Conservation (phyloP, 1,140 invertebrate genomes). For the Penaeus japonicus region DNA sequence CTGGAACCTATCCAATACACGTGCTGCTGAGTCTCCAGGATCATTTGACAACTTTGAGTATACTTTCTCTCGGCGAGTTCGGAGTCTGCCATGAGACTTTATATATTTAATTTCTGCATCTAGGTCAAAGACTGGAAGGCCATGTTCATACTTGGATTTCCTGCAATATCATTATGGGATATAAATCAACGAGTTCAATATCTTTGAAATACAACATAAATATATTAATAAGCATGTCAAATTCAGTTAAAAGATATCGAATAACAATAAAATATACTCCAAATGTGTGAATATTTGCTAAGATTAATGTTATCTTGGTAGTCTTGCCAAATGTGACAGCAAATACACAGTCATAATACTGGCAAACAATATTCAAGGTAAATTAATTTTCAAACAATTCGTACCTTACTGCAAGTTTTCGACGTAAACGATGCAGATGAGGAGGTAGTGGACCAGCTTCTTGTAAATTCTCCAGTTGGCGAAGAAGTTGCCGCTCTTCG, state of each 20-base stretch:
- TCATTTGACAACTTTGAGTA: not conserved
- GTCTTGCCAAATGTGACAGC: no score
- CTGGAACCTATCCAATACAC: slow-evolving; percentile 35
- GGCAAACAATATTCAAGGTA: not conserved
- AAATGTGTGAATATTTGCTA: no score
- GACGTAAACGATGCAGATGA: slow-evolving; percentile 9
- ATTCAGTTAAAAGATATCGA: no score
- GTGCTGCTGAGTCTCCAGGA: not conserved
- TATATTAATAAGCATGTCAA: not conserved
- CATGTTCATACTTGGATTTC: not conserved
- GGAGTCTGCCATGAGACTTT: not conserved
- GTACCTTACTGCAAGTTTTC: slow-evolving; percentile 28
- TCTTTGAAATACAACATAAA: not conserved
- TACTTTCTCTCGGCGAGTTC: not conserved
- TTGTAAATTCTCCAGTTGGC: not conserved
- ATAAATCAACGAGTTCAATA: not conserved
- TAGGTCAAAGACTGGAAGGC: not conserved
- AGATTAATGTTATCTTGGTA: no score
- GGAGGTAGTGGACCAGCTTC: slow-evolving; percentile 17
- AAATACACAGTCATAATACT: not conserved
- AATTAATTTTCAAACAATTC: not conserved
- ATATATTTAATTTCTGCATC: not conserved
- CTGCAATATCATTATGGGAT: not conserved
- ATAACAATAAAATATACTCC: no score
- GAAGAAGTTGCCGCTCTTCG: slow-evolving; percentile 11